Evolutionary conservation across 2,113 vertebrate species (phyloP), one percentile per base, ranked within the genome.

Genomic region (Xiphophorus couchianus): DNA sequence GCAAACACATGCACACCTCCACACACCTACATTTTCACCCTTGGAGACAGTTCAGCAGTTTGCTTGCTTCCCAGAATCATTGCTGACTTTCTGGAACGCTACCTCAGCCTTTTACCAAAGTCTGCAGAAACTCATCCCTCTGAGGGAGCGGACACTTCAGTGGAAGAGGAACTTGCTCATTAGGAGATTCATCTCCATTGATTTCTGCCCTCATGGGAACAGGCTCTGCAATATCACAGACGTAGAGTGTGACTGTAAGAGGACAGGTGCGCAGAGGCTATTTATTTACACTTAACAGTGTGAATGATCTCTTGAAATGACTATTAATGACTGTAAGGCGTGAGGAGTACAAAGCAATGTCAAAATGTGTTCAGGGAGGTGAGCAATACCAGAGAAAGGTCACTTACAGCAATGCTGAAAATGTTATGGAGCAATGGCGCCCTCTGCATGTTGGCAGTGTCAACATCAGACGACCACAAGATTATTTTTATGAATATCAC

Each of bases 401-500:
- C 15, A 0, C 12, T 33, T n/a, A 30, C 5, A 4, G 9, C 51
- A 31, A 54, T 66, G 35, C 6, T 62, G 48, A 54, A 39, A 10
- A 60, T 85, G 65, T 65, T 76, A 69, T 91, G 60, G 88, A 89
- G 82, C 85, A 84, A 90, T 87, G 78, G 86, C 88, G 37, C 93
- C 90, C 90, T 89, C 93, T 93, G 81, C 80, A 86, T 91, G 28
- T n/a, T 29, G 5, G 10, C 15, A 71, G 19, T 12, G 13, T 60
- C 2, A 83, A 61, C 69, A 62, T 48, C 29, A 29, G 51, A 14
- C 61, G 29, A 7, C 10, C 19, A 15, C 6, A 30, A 42, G 35
- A 69, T n/a, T n/a, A 19, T 35, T 58, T 25, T 8, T 19, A 58
- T 25, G n/a, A 58, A 30, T 60, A 12, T 30, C 25, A 51, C 19